Evolutionary conservation across 2,113 vertebrate species (phyloP), one percentile per base, ranked within the genome.

Genomic region (Saccopteryx bilineata): DNA sequence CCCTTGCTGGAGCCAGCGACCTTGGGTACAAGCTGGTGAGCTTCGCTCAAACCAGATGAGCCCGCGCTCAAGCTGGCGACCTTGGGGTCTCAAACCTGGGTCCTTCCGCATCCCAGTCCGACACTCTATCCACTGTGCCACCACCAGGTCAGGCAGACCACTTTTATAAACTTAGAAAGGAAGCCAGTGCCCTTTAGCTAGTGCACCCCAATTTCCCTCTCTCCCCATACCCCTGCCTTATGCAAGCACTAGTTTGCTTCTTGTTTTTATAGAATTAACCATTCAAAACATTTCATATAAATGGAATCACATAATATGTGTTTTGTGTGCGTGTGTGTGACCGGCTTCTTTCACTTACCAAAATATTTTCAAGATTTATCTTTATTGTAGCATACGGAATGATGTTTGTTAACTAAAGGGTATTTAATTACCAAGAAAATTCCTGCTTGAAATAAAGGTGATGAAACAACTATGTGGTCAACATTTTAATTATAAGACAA

Each of bases 401-500:
- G 12, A n/a, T 24, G 21, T 61, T 68, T 84, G 11, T 92, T 87
- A 90, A 52, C 39, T 78, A 46, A 92, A 86, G 69, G 1, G 12
- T 90, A 71, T 95, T 90, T 92, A 86, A 15, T 87, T 46, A 90
- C 52, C 39, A 33, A 18, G 18, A 68, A 54, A 68, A 87, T 1
- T n/a, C 7, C 33, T 46, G 52, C 28, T 84, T 74, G 19, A 56
- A 26, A 74, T 84, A 84, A 58, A 83, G 28, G 33, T 50, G 24
- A 58, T 8, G 81, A 63, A 91, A 72, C 39, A 91, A 7, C 50
- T 91, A 50, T 78, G 39, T 91, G 23, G 69, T 26, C 24, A 82
- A 71, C 39, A 84, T 83, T 66, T 17, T 95, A 83, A 87, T 68
- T 91, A 66, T 7, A 82, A 76, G 33, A 48, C 90, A 33, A 72